These are phyloP conservation scores for Lochmaea crataegi DNA, from an alignment of 2,888 invertebrate genomes.

Conservation along the genomic window DNA sequence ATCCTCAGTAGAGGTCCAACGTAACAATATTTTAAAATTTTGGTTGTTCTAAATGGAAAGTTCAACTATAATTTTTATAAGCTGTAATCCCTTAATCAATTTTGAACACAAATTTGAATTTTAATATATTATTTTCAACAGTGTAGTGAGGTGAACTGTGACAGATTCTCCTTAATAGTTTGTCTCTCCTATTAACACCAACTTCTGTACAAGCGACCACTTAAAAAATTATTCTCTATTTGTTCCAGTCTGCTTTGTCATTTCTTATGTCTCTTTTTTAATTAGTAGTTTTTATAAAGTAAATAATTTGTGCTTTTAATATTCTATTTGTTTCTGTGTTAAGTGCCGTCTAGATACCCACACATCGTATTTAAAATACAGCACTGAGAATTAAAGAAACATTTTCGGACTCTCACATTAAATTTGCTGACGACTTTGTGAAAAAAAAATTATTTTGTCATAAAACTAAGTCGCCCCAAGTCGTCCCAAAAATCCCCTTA, in stretches of 20 bases:
- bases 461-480: no score
- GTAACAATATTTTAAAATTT: no score
- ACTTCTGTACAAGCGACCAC: slow-evolving; percentile 44
- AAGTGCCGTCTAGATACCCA: slow-evolving; percentile 11
- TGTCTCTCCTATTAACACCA: slow-evolving; percentile 47
- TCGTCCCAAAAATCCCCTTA: no score
- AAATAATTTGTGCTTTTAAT: slow-evolving; percentile 39
- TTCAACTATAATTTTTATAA: no score
- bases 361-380: not conserved
- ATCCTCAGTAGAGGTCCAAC: no score
- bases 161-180: slow-evolving; percentile 50
- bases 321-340: slow-evolving; percentile 20
- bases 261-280: slow-evolving; percentile 45
- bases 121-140: slow-evolving; percentile 5
- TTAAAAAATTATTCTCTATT: slow-evolving; percentile 45
- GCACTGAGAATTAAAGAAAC: not conserved
- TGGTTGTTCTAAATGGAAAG: no score
- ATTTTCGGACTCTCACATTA: no score
- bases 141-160: slow-evolving; percentile 40
- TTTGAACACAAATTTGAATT: not conserved
- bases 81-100: no score
- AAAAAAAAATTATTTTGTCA: no score
- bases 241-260: slow-evolving; percentile 47
- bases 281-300: slow-evolving; percentile 46
- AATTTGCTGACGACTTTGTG: not conserved